Conservation (phyloP, 2,113 vertebrate genomes). For the Cathartes aura region DNA sequence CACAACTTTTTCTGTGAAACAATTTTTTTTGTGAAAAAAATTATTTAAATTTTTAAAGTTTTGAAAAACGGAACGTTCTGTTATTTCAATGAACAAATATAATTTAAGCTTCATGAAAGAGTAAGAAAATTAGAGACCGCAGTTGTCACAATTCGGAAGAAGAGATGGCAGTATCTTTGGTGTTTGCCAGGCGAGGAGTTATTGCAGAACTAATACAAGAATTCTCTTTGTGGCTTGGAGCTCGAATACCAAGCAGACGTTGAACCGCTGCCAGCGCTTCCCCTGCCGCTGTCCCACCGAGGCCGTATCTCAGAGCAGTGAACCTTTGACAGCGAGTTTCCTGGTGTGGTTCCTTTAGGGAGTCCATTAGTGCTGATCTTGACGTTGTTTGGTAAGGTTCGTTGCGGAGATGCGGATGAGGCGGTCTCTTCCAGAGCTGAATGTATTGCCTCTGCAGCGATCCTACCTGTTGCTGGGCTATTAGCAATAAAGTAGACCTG, state of each 20-base stretch:
- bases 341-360: not conserved
- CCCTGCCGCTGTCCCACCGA: not conserved
- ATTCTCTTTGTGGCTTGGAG: not conserved
- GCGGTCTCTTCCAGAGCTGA: not conserved
- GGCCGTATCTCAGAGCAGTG: not conserved
- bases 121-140: not conserved
- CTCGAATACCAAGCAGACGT: not conserved
- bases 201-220: not conserved
- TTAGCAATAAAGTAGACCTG: not conserved
- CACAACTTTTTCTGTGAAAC: not conserved
- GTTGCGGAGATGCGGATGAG: not conserved
- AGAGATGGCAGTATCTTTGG: not conserved
- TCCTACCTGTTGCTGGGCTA: not conserved
- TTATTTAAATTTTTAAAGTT: not conserved
- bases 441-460: fast-evolving
- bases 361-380: not conserved
- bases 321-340: not conserved
- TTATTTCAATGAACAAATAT: not conserved
- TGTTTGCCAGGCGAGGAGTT: not conserved
- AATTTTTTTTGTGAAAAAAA: not conserved
- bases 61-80: not conserved
- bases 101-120: not conserved
- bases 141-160: not conserved
- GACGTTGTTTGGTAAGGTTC: not conserved
- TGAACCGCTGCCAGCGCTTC: not conserved